Evolutionary conservation across 2,797 vertebrate species (phyloP).

Genomic region (Cryptoblepharus egeriae): DNA sequence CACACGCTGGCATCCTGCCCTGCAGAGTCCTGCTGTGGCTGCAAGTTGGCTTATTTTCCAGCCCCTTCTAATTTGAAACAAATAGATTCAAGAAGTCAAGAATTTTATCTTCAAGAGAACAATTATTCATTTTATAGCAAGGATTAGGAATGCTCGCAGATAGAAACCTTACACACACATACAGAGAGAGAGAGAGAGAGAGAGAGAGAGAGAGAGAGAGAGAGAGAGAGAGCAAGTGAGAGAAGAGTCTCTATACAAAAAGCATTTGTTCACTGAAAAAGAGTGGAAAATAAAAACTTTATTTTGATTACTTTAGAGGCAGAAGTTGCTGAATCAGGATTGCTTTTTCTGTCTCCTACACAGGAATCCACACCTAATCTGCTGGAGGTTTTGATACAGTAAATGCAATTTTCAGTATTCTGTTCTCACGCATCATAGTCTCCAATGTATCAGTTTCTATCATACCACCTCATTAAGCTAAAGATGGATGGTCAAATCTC

Average conservation of each 20-base stretch:
- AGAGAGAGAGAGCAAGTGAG: too few relatives aligned
- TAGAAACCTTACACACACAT: background rate
- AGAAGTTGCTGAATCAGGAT: background rate
- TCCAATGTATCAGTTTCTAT: too few relatives aligned
- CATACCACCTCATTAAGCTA: too few relatives aligned
- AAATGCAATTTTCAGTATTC: background rate
- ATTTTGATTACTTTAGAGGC: background rate
- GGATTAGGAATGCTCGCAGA: background rate
- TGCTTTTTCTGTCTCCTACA: background rate
- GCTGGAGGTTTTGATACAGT: background rate
- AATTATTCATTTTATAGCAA: background rate
- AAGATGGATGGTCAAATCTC: too few relatives aligned
- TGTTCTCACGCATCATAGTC: background rate
- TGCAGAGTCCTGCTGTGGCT: slow-evolving; percentile 1
- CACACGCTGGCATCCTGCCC: background rate
- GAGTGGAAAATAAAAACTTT: background rate
- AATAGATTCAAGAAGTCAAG: slow-evolving; percentile 15
- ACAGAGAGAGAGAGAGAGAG: too few relatives aligned
- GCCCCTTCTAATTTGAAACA: slow-evolving; percentile 49
- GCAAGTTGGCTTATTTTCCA: slow-evolving; percentile 29
- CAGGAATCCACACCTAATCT: background rate
- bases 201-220: too few relatives aligned
- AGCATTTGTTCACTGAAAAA: background rate
- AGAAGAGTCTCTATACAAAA: background rate
- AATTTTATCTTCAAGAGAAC: slow-evolving; percentile 27